phyloP scores from a whole-genome alignment of 2,797 vertebrate genomes.

The Gambusia yucatana region DNA sequence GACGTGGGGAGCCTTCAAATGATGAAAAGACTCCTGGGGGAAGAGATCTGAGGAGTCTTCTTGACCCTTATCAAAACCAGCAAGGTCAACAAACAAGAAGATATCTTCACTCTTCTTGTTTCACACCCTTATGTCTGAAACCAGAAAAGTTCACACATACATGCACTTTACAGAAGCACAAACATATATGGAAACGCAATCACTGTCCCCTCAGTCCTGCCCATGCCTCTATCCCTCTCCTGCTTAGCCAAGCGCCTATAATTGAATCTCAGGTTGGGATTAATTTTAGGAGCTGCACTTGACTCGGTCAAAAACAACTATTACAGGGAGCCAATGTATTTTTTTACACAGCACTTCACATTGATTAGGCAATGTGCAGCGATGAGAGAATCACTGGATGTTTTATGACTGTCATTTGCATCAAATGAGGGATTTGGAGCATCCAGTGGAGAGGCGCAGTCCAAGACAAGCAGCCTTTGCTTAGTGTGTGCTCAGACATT shows the following conservation, averaged over 20 bases:
- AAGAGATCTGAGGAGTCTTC: slow-evolving; percentile 34
- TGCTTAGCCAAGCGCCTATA: slow-evolving; percentile 85
- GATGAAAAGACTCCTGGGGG: slow-evolving; percentile 30
- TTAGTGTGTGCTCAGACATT: slow-evolving; percentile 44
- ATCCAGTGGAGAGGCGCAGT: slow-evolving; percentile 77
- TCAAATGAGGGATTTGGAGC: slow-evolving; percentile 93
- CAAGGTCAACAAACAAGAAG: slow-evolving; percentile 32
- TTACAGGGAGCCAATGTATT: slow-evolving; percentile 95
- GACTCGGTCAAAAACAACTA: slow-evolving; percentile 99
- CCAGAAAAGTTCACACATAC: slow-evolving; percentile 53
- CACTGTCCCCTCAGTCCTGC: slow-evolving; percentile 59
- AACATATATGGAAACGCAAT: slow-evolving; percentile 47
- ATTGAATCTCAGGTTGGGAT: slow-evolving; percentile 99
- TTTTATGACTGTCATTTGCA: slow-evolving; percentile 99
- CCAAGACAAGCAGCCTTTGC: slow-evolving; percentile 66
- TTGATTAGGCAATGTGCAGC: slow-evolving; percentile 99
- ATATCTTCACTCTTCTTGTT: slow-evolving; percentile 42
- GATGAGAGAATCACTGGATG: slow-evolving; percentile 93
- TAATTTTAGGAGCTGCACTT: slow-evolving; percentile 99
- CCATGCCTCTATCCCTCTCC: slow-evolving; percentile 68
- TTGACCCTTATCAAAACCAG: slow-evolving; percentile 43
- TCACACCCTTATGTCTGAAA: slow-evolving; percentile 36
- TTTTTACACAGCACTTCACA: slow-evolving; percentile 99
- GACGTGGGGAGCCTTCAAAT: slow-evolving; percentile 70
- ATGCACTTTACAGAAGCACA: slow-evolving; percentile 53